Percentiles rank a stretch among this genome's conserved stretches.
These are phyloP conservation scores for Pedetes capensis DNA, from an alignment of 2,113 vertebrate genomes.

Conservation along the genomic window DNA sequence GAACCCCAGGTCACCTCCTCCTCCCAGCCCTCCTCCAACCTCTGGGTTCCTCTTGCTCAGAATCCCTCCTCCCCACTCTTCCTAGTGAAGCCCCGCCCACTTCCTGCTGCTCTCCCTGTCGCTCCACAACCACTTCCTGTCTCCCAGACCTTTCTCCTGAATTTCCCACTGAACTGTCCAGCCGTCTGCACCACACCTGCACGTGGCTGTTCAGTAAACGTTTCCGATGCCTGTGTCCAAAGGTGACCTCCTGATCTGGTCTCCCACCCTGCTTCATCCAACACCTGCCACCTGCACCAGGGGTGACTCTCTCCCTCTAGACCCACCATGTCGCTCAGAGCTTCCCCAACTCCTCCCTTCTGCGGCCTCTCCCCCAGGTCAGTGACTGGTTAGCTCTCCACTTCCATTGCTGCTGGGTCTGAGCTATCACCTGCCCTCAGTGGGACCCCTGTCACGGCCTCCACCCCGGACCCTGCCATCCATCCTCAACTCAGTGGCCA, in stretches of 20 bases:
- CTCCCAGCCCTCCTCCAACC: not conserved
- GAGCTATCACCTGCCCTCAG: not conserved
- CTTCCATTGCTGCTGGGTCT: no score
- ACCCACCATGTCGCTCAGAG: not conserved
- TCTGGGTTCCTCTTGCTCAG: not conserved
- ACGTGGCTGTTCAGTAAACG: not conserved
- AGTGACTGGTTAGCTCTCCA: no score
- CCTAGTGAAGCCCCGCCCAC: not conserved
- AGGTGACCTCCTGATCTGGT: no score
- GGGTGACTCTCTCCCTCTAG: no score
- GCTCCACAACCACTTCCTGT: not conserved
- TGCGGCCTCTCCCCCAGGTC: not conserved
- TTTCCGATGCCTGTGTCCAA: not conserved
- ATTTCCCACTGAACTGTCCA: not conserved
- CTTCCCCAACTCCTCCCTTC: no score
- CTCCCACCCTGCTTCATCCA: not conserved
- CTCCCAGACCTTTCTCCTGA: not conserved
- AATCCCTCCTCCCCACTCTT: not conserved
- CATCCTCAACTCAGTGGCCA: not conserved
- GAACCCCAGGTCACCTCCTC: not conserved
- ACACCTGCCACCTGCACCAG: not conserved
- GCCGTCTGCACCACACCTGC: not conserved
- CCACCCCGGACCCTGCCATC: rapidly evolving
- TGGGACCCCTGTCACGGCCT: not conserved
- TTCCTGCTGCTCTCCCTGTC: no score